phyloP scores from a whole-genome alignment of 2,888 invertebrate genomes.

The Oxycera nigricornis region DNA sequence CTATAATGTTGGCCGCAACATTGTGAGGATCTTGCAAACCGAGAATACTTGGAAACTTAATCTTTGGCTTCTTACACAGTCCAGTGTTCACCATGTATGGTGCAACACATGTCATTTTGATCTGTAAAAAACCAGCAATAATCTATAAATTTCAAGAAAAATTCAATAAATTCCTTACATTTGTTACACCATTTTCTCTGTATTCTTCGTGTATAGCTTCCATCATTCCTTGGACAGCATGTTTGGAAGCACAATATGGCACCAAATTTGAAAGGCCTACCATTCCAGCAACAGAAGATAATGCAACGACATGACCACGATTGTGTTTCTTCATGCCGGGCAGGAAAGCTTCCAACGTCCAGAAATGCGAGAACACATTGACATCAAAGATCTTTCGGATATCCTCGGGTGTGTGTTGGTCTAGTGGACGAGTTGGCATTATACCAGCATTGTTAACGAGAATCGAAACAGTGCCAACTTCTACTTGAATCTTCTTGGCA shows the following conservation, averaged over 20 bases:
- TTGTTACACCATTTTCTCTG: slow-evolving; percentile 62
- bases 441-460: slow-evolving; percentile 88
- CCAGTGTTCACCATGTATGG: slow-evolving; percentile 91
- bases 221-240: slow-evolving; percentile 84
- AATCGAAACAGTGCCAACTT: slow-evolving; percentile 80
- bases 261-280: slow-evolving; percentile 76
- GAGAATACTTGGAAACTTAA: slow-evolving; percentile 74
- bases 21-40: slow-evolving; percentile 70
- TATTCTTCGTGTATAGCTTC: slow-evolving; percentile 83
- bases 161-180: not conserved
- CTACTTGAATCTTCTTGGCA: slow-evolving; percentile 69
- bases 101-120: slow-evolving; percentile 82
- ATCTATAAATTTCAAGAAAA: not conserved
- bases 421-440: slow-evolving; percentile 78
- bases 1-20: slow-evolving; percentile 72
- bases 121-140: slow-evolving; percentile 58
- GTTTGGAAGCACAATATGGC: slow-evolving; percentile 83
- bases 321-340: slow-evolving; percentile 77
- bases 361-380: slow-evolving; percentile 81
- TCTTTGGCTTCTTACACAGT: slow-evolving; percentile 77
- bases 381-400: slow-evolving; percentile 75
- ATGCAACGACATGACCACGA: slow-evolving; percentile 77
- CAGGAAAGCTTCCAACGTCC: slow-evolving; percentile 77
- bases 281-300: slow-evolving; percentile 80
- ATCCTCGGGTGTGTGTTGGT: slow-evolving; percentile 71